Evolutionary conservation across 2,888 invertebrate genomes (phyloP).

Genomic region (Drosophila leonis): DNA sequence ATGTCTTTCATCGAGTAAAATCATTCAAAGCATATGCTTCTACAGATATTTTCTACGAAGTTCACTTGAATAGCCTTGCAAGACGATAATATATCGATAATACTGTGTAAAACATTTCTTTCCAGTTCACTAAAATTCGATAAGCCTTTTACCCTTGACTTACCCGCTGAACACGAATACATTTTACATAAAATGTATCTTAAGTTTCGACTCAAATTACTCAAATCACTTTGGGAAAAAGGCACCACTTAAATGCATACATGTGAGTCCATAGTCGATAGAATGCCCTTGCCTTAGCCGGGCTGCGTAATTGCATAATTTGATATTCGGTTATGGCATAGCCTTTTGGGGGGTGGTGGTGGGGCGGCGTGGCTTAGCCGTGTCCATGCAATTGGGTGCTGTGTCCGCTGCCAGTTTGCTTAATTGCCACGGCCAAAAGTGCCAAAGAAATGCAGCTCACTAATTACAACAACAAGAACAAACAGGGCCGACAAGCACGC

Average conservation of each 20-base stretch:
- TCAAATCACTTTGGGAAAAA: neutral
- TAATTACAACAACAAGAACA: conserved; percentile 74
- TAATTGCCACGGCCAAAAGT: conserved; percentile 78
- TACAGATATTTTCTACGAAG: too few species aligned
- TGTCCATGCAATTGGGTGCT: conserved; percentile 33
- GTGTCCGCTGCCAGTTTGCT: conserved; percentile 58
- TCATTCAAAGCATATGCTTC: too few species aligned
- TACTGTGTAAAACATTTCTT: too few species aligned
- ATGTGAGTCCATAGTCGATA: neutral
- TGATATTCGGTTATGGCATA: conserved; percentile 62
- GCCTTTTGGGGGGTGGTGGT: neutral
- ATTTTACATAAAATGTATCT: neutral
- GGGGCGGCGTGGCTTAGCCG: neutral
- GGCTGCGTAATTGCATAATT: conserved; percentile 69
- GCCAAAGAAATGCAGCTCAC: conserved; percentile 77
- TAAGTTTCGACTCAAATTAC: neutral
- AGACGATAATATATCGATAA: neutral
- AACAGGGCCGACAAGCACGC: conserved; percentile 48
- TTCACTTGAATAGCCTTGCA: too few species aligned
- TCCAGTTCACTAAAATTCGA: neutral
- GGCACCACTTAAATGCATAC: neutral
- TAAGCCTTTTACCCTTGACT: conserved; percentile 6
- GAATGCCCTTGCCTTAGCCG: conserved; percentile 5
- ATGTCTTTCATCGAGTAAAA: too few species aligned
- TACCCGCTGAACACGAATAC: neutral